Evolutionary conservation across 2,797 vertebrate genomes (phyloP).

Genomic region (Malacoraja senta): DNA sequence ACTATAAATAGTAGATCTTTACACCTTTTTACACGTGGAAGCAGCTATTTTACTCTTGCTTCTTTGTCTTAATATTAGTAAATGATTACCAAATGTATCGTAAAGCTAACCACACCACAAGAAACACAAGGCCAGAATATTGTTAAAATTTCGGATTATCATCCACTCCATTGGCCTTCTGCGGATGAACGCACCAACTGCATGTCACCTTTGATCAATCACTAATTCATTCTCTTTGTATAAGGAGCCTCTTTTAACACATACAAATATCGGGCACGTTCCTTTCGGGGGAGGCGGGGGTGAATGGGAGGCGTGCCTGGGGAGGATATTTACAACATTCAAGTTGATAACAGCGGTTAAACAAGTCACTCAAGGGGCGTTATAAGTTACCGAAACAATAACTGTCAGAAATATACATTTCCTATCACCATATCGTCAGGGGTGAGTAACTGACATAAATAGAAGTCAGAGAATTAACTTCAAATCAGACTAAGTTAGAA

Average conservation of each 20-base stretch:
- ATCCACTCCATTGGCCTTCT: slow-evolving; percentile 54
- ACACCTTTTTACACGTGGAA: slow-evolving; percentile 69
- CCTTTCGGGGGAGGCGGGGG: background rate
- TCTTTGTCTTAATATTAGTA: slow-evolving; percentile 67
- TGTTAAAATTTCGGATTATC: slow-evolving; percentile 53
- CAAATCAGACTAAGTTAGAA: background rate
- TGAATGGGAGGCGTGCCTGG: background rate
- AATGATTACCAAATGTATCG: slow-evolving; percentile 71
- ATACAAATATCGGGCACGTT: background rate
- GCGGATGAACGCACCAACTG: slow-evolving; percentile 62
- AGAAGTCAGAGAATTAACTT: background rate
- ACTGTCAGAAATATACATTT: background rate
- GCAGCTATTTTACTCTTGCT: slow-evolving; percentile 73
- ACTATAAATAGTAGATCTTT: slow-evolving; percentile 94
- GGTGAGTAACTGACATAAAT: background rate
- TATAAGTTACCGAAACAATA: background rate
- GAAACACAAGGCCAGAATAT: slow-evolving; percentile 65
- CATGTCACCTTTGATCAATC: slow-evolving; percentile 49
- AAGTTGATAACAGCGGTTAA: background rate
- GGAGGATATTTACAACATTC: background rate
- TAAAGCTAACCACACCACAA: slow-evolving; percentile 74
- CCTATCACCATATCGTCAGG: background rate
- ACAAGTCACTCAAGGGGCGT: background rate
- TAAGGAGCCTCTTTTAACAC: slow-evolving; percentile 41
- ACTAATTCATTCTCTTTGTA: slow-evolving; percentile 93